A percentile compares a stretch with the other conserved stretches of the same genome.
Evolutionary conservation across 30 jellyfish, hydroid and myxozoan genomes (phyloP).

Genomic region (Morbakka virulenta): DNA sequence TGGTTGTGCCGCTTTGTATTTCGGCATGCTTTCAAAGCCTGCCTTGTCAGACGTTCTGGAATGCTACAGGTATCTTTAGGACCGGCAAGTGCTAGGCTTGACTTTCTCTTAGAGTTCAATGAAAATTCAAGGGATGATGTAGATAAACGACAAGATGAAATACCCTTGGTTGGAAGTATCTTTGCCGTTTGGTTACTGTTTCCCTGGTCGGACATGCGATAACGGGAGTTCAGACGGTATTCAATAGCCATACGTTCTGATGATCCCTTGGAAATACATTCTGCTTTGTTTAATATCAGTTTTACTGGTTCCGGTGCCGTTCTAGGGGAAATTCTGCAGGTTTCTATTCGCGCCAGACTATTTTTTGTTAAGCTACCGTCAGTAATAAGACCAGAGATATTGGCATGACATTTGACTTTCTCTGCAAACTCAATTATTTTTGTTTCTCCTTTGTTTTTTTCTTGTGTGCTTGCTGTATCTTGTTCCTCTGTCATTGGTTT

Average conservation of each 20-base stretch:
- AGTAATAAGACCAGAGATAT: background rate
- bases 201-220: background rate
- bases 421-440: background rate
- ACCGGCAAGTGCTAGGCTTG: background rate
- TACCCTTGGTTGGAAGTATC: background rate
- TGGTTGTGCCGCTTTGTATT: background rate
- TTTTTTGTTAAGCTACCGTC: background rate
- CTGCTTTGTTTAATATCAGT: background rate
- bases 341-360: background rate
- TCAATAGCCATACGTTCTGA: background rate
- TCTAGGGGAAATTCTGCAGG: background rate
- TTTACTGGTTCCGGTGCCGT: background rate
- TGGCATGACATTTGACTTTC: background rate
- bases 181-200: background rate
- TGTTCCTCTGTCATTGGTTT: background rate
- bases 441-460: background rate
- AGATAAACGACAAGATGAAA: background rate
- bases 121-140: background rate
- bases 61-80: background rate
- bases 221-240: background rate
- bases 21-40: background rate
- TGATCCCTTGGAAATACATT: background rate
- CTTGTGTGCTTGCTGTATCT: background rate
- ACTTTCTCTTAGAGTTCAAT: too few relatives aligned
- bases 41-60: background rate